phyloP scores from a whole-genome alignment of 30 jellyfish, hydroid and myxozoan genomes.

The Hydra vulgaris region DNA sequence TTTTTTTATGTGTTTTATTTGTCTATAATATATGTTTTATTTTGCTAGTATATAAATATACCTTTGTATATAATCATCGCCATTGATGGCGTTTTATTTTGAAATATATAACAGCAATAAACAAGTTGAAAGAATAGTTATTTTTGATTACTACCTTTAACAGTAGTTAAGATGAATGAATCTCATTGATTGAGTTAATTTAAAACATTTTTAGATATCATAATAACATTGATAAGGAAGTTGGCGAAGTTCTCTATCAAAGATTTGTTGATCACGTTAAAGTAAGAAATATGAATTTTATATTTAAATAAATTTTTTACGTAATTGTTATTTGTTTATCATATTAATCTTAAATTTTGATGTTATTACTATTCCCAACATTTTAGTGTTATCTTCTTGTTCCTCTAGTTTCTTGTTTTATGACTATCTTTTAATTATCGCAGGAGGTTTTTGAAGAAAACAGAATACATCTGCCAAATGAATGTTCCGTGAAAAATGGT shows the following conservation, averaged over 20 bases:
- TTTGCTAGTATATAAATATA: no score
- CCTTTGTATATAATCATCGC: no score
- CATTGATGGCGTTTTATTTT: no score
- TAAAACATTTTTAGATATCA: slow-evolving; percentile 46
- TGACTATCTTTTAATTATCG: background rate
- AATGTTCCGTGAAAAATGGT: slow-evolving; percentile 13
- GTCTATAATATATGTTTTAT: no score
- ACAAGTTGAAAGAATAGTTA: no score
- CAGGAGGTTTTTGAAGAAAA: slow-evolving; percentile 12
- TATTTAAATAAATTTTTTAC: no score
- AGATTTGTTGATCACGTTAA: slow-evolving; percentile 27
- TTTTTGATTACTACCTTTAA: slow-evolving; percentile 1
- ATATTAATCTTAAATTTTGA: background rate
- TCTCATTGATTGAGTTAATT: background rate
- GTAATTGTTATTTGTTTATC: background rate
- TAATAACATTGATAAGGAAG: slow-evolving; percentile 52
- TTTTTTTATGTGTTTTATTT: no score
- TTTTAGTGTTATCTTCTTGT: background rate
- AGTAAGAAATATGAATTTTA: no score
- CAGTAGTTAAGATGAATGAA: background rate
- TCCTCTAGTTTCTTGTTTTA: background rate
- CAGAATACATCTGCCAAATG: slow-evolving; percentile 15
- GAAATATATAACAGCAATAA: no score
- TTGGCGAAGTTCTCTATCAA: slow-evolving; percentile 44
- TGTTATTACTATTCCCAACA: background rate